Conservation (phyloP, 2,888 invertebrate genomes). For the Andrena hattorfiana region DNA sequence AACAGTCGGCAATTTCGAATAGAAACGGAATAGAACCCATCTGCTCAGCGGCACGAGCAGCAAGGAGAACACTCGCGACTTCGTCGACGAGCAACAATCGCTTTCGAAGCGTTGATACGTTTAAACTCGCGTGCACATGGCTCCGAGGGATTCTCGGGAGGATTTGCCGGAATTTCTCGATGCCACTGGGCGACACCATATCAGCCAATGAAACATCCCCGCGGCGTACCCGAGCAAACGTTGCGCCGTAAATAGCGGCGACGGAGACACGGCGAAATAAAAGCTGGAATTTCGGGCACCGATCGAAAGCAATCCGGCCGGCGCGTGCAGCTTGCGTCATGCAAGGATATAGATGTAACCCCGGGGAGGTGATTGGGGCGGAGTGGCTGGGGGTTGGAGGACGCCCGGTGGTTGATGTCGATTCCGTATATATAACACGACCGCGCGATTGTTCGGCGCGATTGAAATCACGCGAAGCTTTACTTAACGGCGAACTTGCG, state of each 20-base stretch:
- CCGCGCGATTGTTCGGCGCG: slow-evolving; percentile 54
- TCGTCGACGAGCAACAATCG: background rate
- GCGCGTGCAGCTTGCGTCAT: slow-evolving; percentile 51
- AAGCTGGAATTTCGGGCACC: slow-evolving; percentile 42
- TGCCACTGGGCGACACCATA: background rate
- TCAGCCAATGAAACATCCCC: slow-evolving; percentile 11
- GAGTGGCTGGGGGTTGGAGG: slow-evolving; percentile 7
- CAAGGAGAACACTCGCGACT: background rate
- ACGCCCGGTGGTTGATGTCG: slow-evolving; percentile 50
- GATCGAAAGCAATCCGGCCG: slow-evolving; percentile 59
- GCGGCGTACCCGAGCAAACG: background rate
- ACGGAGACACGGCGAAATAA: slow-evolving; percentile 18
- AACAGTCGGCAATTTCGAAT: background rate
- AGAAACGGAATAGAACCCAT: background rate
- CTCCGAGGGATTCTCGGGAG: background rate
- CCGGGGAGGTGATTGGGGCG: background rate
- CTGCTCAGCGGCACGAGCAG: background rate
- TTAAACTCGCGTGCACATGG: background rate
- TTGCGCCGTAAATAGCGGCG: background rate
- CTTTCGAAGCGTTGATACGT: background rate
- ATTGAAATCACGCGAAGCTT: slow-evolving; percentile 70
- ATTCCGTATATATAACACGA: slow-evolving; percentile 37
- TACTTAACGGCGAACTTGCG: slow-evolving; percentile 59
- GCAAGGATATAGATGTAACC: slow-evolving; percentile 44
- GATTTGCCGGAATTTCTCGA: background rate